Base-by-base conservation (phyloP, 2,888 invertebrate species). In the Andrena fulva region DNA sequence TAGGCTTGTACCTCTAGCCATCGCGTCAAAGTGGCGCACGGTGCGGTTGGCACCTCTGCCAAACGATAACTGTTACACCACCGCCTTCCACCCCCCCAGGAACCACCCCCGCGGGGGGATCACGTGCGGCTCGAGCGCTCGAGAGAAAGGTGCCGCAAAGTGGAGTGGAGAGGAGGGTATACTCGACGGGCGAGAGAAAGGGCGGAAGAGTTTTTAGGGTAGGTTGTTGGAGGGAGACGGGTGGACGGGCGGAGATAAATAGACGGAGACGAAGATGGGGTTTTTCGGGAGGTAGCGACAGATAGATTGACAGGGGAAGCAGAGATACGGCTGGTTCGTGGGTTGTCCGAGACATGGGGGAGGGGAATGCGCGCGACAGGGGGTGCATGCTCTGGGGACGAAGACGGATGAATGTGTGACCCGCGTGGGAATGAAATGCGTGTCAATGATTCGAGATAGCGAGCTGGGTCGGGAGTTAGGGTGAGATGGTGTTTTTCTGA, bases 51-150 rank as follows among this genome's bases (percentile, higher is more conserved):
- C 91, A 88, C 82, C 82, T 84, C 83, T 90, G 93, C 92, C 92
- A 92, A 92, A 92, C 91, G 92, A 91, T 93, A 92, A 93, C 91
- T 89, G 90, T 87, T 75, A 67, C 82, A 64, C 82, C 80, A 52
- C 77, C 79, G 54, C 54, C 54, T 24, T 54, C 20, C 54, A 24
- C 69, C 62, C 20, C 20, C 29, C 31, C 62, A 42, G 60, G 24
- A 48, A 29, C 64, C 70, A 42, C 48, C 77, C 68, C 6, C 59
- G 27, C 20, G 7, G 0, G 20, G 63, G 27, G 63, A 42, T 63
- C 63, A 42, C 42, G 24, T 16, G 5, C 12, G 42, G 16, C 8
- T 10, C 8, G 12, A 6, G 24, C 12, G 24, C 50, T 27, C 31
- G 64, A 8, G 60, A 29, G 20, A 20, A 29, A 33, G 16, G 20